Percentiles rank a stretch among this genome's conserved stretches.
phyloP scores from a whole-genome alignment of 2,888 invertebrate species.

The Rhagium mordax region DNA sequence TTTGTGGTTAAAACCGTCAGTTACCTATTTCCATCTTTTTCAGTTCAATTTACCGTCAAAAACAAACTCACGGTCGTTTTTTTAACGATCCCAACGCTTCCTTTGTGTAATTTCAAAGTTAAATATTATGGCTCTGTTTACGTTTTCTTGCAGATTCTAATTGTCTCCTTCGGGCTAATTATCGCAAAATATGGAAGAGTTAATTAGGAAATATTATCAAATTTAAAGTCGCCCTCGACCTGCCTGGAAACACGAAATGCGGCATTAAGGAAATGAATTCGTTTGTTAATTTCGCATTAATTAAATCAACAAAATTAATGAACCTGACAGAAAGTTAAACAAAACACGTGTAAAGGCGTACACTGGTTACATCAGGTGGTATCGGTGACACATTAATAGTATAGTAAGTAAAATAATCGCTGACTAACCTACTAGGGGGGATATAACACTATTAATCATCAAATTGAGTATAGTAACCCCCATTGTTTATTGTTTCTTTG shows the following conservation, averaged over 20 bases:
- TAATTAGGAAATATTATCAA: not conserved
- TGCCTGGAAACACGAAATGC: not conserved
- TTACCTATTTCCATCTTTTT: too few relatives aligned
- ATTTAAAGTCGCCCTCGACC: not conserved
- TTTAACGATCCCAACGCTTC: too few relatives aligned
- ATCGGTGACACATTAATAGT: conserved; percentile 9
- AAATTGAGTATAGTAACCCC: conserved; percentile 16
- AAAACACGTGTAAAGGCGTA: conserved; percentile 5
- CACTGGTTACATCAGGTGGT: conserved; percentile 17
- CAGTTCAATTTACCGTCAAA: too few relatives aligned
- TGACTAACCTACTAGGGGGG: conserved; percentile 28
- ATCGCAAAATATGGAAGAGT: not conserved
- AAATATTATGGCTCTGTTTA: too few relatives aligned
- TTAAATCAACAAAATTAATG: conserved; percentile 4
- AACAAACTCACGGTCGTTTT: too few relatives aligned
- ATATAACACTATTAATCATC: conserved; percentile 28
- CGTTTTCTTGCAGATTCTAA: too few relatives aligned
- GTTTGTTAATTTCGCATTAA: not conserved
- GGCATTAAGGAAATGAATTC: conserved; percentile 5
- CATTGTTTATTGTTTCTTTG: conserved; percentile 31
- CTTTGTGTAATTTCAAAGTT: too few relatives aligned
- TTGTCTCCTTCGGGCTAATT: too few relatives aligned
- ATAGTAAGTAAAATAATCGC: conserved; percentile 23
- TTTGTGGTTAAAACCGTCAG: too few relatives aligned
- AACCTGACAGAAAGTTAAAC: conserved; percentile 10